Evolutionary conservation across 64 coral and sea anemone genomes (phyloP).

Genomic region (Orbicella faveolata): DNA sequence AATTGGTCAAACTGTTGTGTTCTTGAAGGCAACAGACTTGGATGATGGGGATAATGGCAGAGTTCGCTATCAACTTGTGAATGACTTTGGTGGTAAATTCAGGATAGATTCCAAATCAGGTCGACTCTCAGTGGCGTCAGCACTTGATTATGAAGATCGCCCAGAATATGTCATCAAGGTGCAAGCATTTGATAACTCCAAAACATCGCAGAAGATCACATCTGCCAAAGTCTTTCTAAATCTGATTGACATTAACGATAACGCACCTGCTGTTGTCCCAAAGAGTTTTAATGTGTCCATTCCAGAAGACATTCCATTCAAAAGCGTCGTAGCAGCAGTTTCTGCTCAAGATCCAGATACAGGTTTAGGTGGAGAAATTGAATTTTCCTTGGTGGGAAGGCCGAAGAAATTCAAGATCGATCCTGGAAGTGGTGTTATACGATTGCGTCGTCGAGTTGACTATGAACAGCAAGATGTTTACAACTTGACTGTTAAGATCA

Average conservation of each 20-base stretch:
- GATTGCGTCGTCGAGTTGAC: constrained; percentile 60
- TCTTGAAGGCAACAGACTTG: constrained; percentile 58
- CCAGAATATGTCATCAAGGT: constrained; percentile 58
- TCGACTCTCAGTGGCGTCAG: constrained; percentile 54
- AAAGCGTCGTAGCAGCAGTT: constrained; percentile 57
- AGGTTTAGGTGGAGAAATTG: constrained; percentile 67
- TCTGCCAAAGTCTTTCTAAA: constrained; percentile 33
- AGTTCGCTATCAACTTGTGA: constrained; percentile 59
- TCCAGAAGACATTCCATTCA: constrained; percentile 53
- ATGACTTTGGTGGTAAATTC: constrained; percentile 82
- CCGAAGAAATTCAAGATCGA: constrained; percentile 89
- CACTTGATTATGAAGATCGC: constrained; percentile 79
- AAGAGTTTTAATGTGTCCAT: constrained; percentile 52
- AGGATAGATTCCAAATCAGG: constrained; percentile 65
- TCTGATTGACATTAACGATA: constrained; percentile 81
- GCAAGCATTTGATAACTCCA: constrained; percentile 74
- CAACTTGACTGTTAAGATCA: constrained; percentile 70
- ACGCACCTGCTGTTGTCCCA: constrained; percentile 57
- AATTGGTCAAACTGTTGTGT: constrained; percentile 63
- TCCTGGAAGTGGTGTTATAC: constrained; percentile 73
- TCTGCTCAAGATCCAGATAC: constrained; percentile 73
- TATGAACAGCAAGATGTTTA: constrained; percentile 59
- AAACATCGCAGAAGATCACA: constrained; percentile 26
- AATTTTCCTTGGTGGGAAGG: constrained; percentile 25
- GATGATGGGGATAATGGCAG: constrained; percentile 61